Base-by-base conservation (phyloP, 2,888 invertebrate genomes). In the Clanis bilineata region DNA sequence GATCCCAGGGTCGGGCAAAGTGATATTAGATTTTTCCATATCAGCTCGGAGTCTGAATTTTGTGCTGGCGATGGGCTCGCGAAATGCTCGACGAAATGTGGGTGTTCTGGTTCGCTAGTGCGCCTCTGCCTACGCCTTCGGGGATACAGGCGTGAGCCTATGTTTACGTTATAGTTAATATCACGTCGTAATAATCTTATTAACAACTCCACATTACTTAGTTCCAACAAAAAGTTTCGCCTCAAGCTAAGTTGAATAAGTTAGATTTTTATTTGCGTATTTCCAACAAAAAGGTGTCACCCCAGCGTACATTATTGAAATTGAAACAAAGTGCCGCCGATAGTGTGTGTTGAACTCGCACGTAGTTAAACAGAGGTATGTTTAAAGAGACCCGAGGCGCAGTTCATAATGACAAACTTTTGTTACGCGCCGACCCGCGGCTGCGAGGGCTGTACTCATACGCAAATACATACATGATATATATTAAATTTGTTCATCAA, bases 391-490 rank as follows among this genome's bases (percentile, higher is more conserved):
- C 56, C 43, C 18, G 43, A 43, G 43, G 56, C 56, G 23, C 12
- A 38, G 10, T 22, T 55, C 55, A 38, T 57, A 25, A 57, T 21
- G 25, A 41, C 56, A 10, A 56, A 56, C 56, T 56, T 56, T 56
- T 43, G 56, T 57, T 57, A 18, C 39, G 28, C 56, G 56, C n/a
- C 39, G 28, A 43, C 43, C n/a, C 56, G 39, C 39, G 43, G 25
- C 5, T 18, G 43, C 28, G 56, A 15, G 28, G 21, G 18, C 4
- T 6, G 5, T 25, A 25, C 23, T 23, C 45, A n/a, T 44, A 12
- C 47, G 15, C n/a, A 45, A 5, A 23, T 5, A n/a, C 1, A n/a
- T 1, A 23, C 23, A 23, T n/a, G 5, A 7, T 32, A 32, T 32
- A 5, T n/a, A n/a, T n/a, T n/a, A n/a, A n/a, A n/a, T n/a, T n/a